These are phyloP conservation scores for Spilarctia lutea DNA, from an alignment of 2,888 invertebrate species.

Conservation along the genomic window DNA sequence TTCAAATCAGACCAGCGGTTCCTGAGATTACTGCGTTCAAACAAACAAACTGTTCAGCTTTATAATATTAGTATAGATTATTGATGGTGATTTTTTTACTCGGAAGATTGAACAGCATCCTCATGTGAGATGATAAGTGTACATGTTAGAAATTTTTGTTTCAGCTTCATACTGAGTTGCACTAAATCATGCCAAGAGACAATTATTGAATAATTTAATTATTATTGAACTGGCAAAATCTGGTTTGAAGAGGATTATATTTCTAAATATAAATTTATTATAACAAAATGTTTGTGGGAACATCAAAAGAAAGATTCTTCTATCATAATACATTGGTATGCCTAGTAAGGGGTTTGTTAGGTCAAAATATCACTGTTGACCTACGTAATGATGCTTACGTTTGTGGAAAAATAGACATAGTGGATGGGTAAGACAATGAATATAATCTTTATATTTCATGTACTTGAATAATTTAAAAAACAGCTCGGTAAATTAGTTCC, in stretches of 20 bases:
- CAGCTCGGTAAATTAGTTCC: neutral
- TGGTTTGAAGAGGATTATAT: neutral
- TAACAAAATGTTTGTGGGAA: conserved; percentile 69
- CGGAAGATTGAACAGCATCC: neutral
- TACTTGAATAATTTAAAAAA: neutral
- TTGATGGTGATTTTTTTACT: neutral
- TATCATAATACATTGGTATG: conserved; percentile 88
- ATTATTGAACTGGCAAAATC: neutral
- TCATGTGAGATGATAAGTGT: neutral
- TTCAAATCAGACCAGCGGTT: too few species aligned
- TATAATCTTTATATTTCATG: neutral
- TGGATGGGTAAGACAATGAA: conserved; percentile 87
- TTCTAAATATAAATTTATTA: conserved; percentile 1
- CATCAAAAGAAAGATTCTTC: conserved; percentile 75
- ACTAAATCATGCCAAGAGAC: neutral
- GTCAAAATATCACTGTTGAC: conserved; percentile 88
- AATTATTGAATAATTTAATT: neutral
- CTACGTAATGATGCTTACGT: conserved; percentile 89
- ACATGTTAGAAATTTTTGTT: neutral
- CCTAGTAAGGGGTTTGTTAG: conserved; percentile 87
- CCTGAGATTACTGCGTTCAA: too few species aligned
- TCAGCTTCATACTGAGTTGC: neutral
- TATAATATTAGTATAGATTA: too few species aligned
- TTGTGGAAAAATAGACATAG: conserved; percentile 86
- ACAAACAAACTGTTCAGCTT: too few species aligned